A percentile compares a stretch with the other conserved stretches of the same genome.
phyloP scores from a whole-genome alignment of 2,113 vertebrate genomes.

The Taurulus bubalis region DNA sequence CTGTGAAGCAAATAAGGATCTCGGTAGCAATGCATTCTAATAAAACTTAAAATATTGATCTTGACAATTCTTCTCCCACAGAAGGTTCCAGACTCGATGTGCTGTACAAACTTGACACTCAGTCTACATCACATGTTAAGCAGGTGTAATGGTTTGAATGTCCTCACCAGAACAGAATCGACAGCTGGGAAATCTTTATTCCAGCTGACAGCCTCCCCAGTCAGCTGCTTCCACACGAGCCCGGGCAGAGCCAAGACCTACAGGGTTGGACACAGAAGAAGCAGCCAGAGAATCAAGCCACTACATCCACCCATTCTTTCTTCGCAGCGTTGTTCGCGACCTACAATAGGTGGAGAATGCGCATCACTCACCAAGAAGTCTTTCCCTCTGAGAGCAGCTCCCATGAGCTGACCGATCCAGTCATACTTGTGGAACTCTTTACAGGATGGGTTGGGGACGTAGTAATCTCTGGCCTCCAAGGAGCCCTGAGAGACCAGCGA shows the following conservation, averaged over 20 bases:
- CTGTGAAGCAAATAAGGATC: background rate
- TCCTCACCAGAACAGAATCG: slow-evolving; percentile 94
- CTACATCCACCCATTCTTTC: background rate
- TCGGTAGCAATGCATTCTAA: background rate
- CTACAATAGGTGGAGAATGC: background rate
- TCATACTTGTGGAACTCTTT: slow-evolving; percentile 94
- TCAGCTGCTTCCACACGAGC: slow-evolving; percentile 97
- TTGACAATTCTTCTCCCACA: background rate
- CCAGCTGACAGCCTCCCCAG: slow-evolving; percentile 95
- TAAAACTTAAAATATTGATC: background rate
- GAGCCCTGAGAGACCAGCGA: slow-evolving; percentile 84
- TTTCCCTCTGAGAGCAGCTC: slow-evolving; percentile 95
- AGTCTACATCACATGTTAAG: background rate
- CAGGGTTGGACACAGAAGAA: background rate
- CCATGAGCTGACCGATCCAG: slow-evolving; percentile 99
- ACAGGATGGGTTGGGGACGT: slow-evolving; percentile 96
- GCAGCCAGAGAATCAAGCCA: slow-evolving; percentile 7
- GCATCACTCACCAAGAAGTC: slow-evolving; percentile 92
- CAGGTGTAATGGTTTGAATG: slow-evolving; percentile 4
- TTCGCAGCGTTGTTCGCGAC: background rate
- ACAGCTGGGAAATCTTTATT: slow-evolving; percentile 95
- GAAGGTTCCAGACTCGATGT: background rate
- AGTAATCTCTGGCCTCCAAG: slow-evolving; percentile 95
- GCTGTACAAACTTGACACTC: background rate
- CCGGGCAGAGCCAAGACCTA: slow-evolving; percentile 96